Base-by-base conservation (phyloP, 2,888 invertebrate genomes). In the Philereme transversata region DNA sequence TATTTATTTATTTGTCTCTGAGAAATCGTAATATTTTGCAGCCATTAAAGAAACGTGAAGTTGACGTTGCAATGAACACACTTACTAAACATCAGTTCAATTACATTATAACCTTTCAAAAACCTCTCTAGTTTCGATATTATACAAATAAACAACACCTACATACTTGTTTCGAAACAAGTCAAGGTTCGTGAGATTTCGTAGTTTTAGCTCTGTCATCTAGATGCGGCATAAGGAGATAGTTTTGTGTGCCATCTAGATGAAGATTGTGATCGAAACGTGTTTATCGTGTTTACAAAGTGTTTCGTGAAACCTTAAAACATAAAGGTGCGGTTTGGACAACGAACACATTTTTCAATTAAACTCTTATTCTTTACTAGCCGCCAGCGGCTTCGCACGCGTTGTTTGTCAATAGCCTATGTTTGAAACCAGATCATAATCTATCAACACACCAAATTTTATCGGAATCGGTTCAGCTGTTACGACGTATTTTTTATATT, bases 151-250 rank as follows among this genome's bases (percentile, higher is more conserved):
- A 58, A 48, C 38, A 52, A 53, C 59, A 53, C 60, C 56, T 44
- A 60, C 62, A 45, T 50, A 41, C 4, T 9, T 5, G 33, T 41
- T 40, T 40, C 34, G 51, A 10, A 51, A 44, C 36, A 38, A 6
- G 38, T 11, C 50, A 45, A 58, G 35, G 36, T 53, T 67, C 67
- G 62, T 67, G 62, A 64, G 60, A 64, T 67, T 46, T 48, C 43
- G 45, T 38, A 58, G 63, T 61, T 65, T 36, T 40, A 46, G 63
- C 49, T 57, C 59, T 62, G 67, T 51, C 64, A 67, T 62, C 64
- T 60, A 57, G 54, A 66, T 58, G 35, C 38, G 52, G 41, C 56
- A 56, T 55, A 11, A 41, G 47, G 11, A 43, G 54, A 54, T 54
- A 22, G 10, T 35, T 47, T 55, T 8, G n/a, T 60, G 55, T 62